Evolutionary conservation across 2,888 invertebrate genomes (phyloP).

Genomic region (Heliconius cydno): DNA sequence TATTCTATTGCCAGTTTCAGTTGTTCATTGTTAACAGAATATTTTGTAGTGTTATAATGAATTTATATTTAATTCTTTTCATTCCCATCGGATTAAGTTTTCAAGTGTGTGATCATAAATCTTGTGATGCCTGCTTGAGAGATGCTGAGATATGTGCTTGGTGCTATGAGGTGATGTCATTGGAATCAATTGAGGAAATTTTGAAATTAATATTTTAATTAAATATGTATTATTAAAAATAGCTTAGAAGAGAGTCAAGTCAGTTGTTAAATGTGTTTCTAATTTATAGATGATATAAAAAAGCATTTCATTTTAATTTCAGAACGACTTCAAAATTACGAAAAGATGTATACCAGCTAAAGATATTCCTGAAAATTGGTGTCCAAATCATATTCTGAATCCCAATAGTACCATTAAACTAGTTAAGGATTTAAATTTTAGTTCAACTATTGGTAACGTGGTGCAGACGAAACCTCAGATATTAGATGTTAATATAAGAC

Average conservation of each 20-base stretch:
- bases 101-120: constrained; percentile 56
- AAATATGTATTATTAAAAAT: neutral
- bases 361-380: constrained; percentile 45
- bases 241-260: neutral
- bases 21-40: neutral
- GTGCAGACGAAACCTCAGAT: constrained; percentile 73
- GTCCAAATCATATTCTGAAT: constrained; percentile 46
- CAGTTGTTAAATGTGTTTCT: neutral
- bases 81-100: constrained; percentile 39
- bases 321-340: constrained; percentile 48
- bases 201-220: neutral
- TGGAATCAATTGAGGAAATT: neutral
- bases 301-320: constrained; percentile 31
- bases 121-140: constrained; percentile 65
- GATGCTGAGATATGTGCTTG: constrained; percentile 62
- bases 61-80: constrained; percentile 37
- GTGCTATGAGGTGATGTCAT: constrained; percentile 62
- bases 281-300: neutral
- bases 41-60: neutral
- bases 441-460: constrained; percentile 51
- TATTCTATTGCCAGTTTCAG: neutral
- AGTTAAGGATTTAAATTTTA: constrained; percentile 57
- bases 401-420: constrained; percentile 42
- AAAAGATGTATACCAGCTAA: constrained; percentile 49
- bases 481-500: constrained; percentile 57